Conservation (phyloP, 2,888 invertebrate species). For the Erynnis tages region DNA sequence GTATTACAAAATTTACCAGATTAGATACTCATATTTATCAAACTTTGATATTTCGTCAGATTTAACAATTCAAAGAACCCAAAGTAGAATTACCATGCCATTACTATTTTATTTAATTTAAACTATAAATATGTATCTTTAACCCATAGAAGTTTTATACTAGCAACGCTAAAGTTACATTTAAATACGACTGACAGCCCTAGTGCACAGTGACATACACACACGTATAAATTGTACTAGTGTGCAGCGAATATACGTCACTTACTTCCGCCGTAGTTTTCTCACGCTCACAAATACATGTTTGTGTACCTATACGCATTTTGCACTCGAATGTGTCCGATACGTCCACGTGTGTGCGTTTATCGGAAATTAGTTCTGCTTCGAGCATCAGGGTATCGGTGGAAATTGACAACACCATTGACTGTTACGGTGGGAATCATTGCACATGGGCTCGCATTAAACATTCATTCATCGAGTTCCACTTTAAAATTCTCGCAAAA, state of each 20-base stretch:
- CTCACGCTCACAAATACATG: slow-evolving; percentile 73
- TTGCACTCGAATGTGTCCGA: slow-evolving; percentile 55
- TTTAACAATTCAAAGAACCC: no score
- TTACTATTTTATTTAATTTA: no score
- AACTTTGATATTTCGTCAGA: no score
- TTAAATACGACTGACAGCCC: slow-evolving; percentile 16
- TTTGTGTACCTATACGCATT: slow-evolving; percentile 56
- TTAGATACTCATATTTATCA: no score
- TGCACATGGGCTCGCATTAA: slow-evolving; percentile 67
- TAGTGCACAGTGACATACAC: slow-evolving; percentile 30
- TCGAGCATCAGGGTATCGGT: slow-evolving; percentile 62
- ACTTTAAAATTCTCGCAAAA: slow-evolving; percentile 53
- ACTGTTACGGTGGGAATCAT: slow-evolving; percentile 66
- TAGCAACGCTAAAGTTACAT: no score
- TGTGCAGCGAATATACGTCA: slow-evolving; percentile 57
- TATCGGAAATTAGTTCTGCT: slow-evolving; percentile 76
- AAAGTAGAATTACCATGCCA: no score
- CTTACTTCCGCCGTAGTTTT: slow-evolving; percentile 72
- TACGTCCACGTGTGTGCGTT: slow-evolving; percentile 55
- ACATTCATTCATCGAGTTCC: slow-evolving; percentile 55
- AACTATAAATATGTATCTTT: no score
- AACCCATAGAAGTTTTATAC: no score
- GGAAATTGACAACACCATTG: slow-evolving; percentile 68
- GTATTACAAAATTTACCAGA: no score
- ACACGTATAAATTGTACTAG: slow-evolving; percentile 43